Conservation (phyloP, 2,888 invertebrate genomes). For the Schrankia costaestrigalis region DNA sequence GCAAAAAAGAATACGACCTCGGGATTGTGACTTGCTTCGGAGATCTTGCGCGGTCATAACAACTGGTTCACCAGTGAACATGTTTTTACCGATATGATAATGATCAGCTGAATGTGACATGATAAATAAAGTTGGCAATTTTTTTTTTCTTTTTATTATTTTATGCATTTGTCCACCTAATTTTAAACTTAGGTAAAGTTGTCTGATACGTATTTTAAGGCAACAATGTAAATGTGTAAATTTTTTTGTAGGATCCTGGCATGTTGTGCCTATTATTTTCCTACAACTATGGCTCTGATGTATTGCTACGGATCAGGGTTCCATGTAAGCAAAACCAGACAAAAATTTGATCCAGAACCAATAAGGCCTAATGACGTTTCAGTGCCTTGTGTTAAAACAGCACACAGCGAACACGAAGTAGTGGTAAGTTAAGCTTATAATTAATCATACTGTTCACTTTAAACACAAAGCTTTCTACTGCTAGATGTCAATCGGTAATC, state of each 20-base stretch:
- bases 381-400: constrained; percentile 59
- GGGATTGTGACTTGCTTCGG: no score
- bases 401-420: constrained; percentile 53
- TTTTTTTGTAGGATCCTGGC: constrained; percentile 83
- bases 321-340: constrained; percentile 90
- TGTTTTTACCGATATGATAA: no score
- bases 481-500: no score
- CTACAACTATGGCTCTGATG: constrained; percentile 95
- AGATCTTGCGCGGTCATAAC: no score
- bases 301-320: constrained; percentile 95
- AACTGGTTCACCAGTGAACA: no score
- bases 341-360: constrained; percentile 74
- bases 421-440: constrained; percentile 41
- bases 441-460: neutral
- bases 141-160: neutral
- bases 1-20: no score
- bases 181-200: no score
- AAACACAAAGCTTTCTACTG: no score
- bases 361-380: constrained; percentile 63
- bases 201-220: no score
- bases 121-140: neutral
- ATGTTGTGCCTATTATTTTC: constrained; percentile 93
- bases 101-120: no score
- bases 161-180: no score
- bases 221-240: neutral